Percentiles rank a stretch among this genome's conserved stretches.
phyloP scores from a whole-genome alignment of 2,797 vertebrate species.

The Chelon auratus region DNA sequence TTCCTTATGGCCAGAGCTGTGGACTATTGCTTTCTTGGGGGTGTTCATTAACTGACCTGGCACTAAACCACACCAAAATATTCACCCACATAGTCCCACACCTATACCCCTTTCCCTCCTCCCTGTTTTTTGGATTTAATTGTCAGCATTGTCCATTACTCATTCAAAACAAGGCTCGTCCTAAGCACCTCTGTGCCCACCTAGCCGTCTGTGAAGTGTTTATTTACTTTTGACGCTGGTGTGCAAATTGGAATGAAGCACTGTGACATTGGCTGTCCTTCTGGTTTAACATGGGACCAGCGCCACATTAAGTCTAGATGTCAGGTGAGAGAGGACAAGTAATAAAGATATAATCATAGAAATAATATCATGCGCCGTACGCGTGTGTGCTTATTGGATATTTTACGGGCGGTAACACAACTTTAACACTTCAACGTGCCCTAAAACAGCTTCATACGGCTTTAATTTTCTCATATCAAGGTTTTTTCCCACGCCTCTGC shows the following conservation, averaged over 20 bases:
- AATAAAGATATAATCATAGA: slow-evolving; percentile 6
- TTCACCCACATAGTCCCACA: slow-evolving; percentile 43
- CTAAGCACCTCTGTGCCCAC: slow-evolving; percentile 60
- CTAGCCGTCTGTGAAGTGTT: slow-evolving; percentile 62
- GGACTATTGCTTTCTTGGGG: slow-evolving; percentile 44
- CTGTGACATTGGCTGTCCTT: slow-evolving; percentile 72
- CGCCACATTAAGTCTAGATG: slow-evolving; percentile 32
- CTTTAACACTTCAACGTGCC: slow-evolving; percentile 2
- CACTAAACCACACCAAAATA: slow-evolving; percentile 61
- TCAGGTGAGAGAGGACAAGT: slow-evolving; percentile 10
- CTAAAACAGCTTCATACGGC: not conserved
- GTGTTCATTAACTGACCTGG: slow-evolving; percentile 75
- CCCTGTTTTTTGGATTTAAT: slow-evolving; percentile 52
- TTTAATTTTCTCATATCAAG: not conserved
- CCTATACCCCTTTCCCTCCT: not conserved
- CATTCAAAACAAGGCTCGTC: slow-evolving; percentile 70
- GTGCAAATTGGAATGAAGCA: slow-evolving; percentile 67
- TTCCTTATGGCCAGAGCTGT: slow-evolving; percentile 28
- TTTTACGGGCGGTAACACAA: not conserved
- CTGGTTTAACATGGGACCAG: slow-evolving; percentile 53
- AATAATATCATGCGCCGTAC: slow-evolving; percentile 1
- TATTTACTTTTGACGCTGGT: slow-evolving; percentile 69
- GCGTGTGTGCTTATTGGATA: not conserved
- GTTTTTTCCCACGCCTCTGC: not conserved
- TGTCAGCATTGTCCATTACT: slow-evolving; percentile 69